Evolutionary conservation across 2,113 vertebrate species (phyloP).

Genomic region (Mormyrus lacerda): DNA sequence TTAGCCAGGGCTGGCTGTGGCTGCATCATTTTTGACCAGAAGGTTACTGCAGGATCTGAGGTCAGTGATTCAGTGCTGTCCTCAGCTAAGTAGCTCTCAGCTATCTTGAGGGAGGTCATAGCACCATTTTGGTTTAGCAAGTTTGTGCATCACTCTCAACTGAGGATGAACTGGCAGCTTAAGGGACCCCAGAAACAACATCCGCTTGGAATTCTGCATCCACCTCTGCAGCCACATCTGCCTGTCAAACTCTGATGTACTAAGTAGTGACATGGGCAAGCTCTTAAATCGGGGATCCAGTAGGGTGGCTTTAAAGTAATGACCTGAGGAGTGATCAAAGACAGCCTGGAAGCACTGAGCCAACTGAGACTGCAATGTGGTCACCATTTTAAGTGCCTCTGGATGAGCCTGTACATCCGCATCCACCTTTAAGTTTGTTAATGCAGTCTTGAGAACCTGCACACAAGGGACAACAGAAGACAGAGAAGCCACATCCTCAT

Average conservation of each 20-base stretch:
- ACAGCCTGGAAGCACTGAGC: neutral
- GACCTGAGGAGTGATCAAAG: neutral
- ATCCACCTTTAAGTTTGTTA: slow-evolving; percentile 5
- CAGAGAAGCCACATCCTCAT: neutral
- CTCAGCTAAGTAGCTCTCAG: neutral
- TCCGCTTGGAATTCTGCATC: neutral
- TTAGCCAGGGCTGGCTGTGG: neutral
- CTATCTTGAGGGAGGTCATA: neutral
- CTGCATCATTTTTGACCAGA: slow-evolving; percentile 1
- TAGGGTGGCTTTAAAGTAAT: neutral
- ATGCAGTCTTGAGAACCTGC: neutral
- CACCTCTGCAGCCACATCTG: slow-evolving; percentile 5
- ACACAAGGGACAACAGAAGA: slow-evolving; percentile 9
- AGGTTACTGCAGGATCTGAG: slow-evolving; percentile 12
- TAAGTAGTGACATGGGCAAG: neutral
- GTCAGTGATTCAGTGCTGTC: slow-evolving; percentile 1
- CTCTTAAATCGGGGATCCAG: neutral
- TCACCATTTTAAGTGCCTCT: neutral
- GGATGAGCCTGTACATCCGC: neutral
- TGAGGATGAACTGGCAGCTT: slow-evolving; percentile 3
- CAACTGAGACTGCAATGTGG: neutral
- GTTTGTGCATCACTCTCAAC: slow-evolving; percentile 9
- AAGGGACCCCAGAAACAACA: slow-evolving; percentile 5
- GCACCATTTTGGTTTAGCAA: slow-evolving; percentile 11
- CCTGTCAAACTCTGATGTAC: slow-evolving; percentile 1